These are phyloP conservation scores for Eriosoma lanigerum DNA, from an alignment of 1,140 invertebrate species.

Conservation along the genomic window DNA sequence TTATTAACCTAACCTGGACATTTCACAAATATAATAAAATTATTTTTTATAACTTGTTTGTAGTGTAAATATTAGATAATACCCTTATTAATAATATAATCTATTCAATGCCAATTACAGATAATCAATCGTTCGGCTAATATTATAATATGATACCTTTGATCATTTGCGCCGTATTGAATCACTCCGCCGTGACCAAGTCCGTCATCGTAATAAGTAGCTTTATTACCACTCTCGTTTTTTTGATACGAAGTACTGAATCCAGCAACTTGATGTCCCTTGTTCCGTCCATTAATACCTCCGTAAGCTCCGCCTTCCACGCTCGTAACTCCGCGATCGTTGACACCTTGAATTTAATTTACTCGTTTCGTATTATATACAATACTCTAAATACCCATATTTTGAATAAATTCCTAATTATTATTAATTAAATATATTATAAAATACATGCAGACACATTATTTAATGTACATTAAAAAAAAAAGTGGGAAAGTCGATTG, in stretches of 20 bases:
- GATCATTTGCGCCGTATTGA: conserved; percentile 55
- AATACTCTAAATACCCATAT: neutral
- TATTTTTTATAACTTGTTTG: no score
- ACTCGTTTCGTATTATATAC: neutral
- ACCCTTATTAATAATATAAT: no score
- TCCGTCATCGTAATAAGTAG: conserved; percentile 56
- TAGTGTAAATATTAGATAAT: no score
- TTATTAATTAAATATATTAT: no score
- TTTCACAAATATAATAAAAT: no score
- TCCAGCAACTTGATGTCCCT: conserved; percentile 56
- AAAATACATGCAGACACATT: no score
- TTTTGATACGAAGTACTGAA: conserved; percentile 57
- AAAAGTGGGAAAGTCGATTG: no score
- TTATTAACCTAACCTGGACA: no score
- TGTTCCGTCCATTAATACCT: conserved; percentile 55
- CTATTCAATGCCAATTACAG: no score
- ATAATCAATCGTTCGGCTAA: no score
- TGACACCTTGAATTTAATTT: conserved; percentile 51
- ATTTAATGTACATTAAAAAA: no score
- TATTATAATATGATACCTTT: conserved; percentile 52
- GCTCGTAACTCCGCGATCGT: conserved; percentile 53
- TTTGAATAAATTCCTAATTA: no score
- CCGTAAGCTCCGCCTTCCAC: conserved; percentile 54
- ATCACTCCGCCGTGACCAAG: conserved; percentile 55
- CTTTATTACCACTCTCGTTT: conserved; percentile 56